A percentile compares a stretch with the other conserved stretches of the same genome.
These are phyloP conservation scores for Conchocele bisecta DNA, from an alignment of 2,888 invertebrate genomes.

Conservation along the genomic window DNA sequence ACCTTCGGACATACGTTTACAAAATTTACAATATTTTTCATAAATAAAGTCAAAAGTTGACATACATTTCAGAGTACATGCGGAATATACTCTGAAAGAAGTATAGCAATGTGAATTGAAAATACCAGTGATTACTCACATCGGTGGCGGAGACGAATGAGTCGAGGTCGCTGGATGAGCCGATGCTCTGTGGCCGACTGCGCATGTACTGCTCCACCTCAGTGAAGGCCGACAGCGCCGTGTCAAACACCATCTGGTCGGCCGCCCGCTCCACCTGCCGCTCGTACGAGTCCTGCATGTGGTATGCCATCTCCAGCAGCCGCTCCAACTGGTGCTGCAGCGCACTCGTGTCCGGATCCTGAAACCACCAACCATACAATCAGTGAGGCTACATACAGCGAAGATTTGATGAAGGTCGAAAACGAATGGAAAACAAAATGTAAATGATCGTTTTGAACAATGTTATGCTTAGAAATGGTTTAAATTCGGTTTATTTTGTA, in stretches of 20 bases:
- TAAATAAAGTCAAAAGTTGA: too few species aligned
- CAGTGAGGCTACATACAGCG: too few species aligned
- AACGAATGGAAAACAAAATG: neutral
- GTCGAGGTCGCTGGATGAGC: conserved; percentile 85
- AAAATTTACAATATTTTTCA: too few species aligned
- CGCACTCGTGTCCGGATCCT: conserved; percentile 76
- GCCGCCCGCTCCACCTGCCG: conserved; percentile 71
- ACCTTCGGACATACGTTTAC: too few species aligned
- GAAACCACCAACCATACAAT: too few species aligned
- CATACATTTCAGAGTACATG: too few species aligned
- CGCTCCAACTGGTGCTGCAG: conserved; percentile 88
- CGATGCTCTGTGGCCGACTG: conserved; percentile 66
- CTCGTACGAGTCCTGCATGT: conserved; percentile 89
- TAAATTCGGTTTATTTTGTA: too few species aligned
- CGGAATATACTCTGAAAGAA: too few species aligned
- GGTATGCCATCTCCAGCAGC: conserved; percentile 91
- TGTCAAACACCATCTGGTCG: conserved; percentile 74
- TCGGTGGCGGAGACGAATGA: conserved; percentile 98
- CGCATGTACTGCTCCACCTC: conserved; percentile 61
- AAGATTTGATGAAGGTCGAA: neutral
- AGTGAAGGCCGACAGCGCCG: conserved; percentile 73
- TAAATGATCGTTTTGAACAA: too few species aligned
- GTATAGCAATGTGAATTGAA: too few species aligned
- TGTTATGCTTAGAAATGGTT: too few species aligned
- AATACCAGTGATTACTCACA: too few species aligned